Evolutionary conservation across 2,797 vertebrate species (phyloP).

Genomic region (Toxotes lorentzi): DNA sequence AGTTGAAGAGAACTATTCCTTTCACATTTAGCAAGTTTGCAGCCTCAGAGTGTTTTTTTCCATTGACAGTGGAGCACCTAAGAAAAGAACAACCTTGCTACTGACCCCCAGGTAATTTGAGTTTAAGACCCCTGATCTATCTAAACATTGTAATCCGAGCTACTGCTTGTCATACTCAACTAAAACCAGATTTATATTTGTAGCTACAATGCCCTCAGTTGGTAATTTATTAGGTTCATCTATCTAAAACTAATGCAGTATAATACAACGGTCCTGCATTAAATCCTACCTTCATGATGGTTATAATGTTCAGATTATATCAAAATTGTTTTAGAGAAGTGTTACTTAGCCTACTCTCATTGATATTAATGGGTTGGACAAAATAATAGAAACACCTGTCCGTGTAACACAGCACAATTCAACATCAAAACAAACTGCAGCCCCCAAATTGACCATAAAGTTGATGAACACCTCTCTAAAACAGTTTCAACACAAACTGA

Average conservation of each 20-base stretch:
- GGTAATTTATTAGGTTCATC: neutral
- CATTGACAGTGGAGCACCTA: neutral
- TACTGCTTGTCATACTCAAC: neutral
- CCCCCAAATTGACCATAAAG: neutral
- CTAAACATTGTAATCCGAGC: slow-evolving; percentile 4
- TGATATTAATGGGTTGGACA: neutral
- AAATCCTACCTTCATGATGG: neutral
- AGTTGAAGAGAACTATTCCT: neutral
- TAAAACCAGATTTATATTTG: neutral
- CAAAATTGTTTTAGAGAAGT: neutral
- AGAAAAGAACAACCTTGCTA: neutral
- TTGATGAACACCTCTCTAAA: neutral
- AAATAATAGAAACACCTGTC: neutral
- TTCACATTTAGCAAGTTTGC: neutral
- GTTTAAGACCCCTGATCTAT: slow-evolving; percentile 11
- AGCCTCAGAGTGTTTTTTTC: neutral
- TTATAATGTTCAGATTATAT: neutral
- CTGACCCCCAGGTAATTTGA: neutral
- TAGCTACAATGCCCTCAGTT: neutral
- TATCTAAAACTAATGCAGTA: neutral
- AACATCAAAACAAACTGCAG: neutral
- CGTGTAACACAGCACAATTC: neutral
- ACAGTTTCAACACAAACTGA: neutral
- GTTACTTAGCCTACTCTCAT: neutral
- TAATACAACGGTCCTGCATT: neutral